Conservation (phyloP, 2,797 vertebrate genomes). For the Sciurus vulgaris region DNA sequence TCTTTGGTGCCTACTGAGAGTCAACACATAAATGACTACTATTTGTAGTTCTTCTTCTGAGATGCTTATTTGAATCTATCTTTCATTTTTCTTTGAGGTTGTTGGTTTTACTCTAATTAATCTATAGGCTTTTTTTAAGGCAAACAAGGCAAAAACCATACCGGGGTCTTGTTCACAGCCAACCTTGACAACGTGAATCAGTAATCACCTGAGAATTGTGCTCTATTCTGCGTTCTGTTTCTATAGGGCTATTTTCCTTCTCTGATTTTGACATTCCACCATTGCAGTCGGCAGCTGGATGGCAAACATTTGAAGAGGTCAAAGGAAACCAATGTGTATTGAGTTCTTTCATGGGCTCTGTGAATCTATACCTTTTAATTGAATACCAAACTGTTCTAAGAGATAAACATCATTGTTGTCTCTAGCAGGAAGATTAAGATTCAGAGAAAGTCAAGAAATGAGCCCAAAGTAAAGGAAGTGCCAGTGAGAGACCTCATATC, state of each 20-base stretch:
- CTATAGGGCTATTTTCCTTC: neutral
- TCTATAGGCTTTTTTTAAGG: neutral
- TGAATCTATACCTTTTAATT: neutral
- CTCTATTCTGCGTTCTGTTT: neutral
- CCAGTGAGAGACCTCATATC: neutral
- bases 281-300: neutral
- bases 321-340: neutral
- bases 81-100: conserved; percentile 22
- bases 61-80: neutral
- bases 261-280: neutral
- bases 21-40: neutral
- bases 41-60: neutral
- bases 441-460: neutral
- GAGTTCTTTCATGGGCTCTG: neutral
- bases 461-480: neutral
- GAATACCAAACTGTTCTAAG: neutral
- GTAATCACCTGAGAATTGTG: neutral
- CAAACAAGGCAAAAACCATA: neutral
- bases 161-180: neutral
- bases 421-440: neutral
- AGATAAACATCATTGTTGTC: neutral
- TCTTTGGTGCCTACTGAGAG: neutral
- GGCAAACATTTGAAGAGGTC: neutral
- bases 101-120: conserved; percentile 27
- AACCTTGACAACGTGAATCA: neutral